phyloP scores from a whole-genome alignment of 2,797 vertebrate species.

The Dromococcyx pavoninus region DNA sequence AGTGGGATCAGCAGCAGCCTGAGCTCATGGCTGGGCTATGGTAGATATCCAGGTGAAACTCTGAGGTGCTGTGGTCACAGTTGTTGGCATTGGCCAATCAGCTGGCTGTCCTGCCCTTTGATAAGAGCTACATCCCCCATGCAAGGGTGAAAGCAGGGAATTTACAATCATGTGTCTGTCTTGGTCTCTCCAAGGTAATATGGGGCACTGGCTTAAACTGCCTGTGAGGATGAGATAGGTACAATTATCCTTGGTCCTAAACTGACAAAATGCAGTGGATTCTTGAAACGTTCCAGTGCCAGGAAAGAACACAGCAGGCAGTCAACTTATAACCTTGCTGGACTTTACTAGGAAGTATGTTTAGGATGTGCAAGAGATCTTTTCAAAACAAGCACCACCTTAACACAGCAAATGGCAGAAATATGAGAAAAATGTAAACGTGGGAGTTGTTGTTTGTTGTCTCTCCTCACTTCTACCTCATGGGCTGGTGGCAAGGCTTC shows the following conservation, averaged over 20 bases:
- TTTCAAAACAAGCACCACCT: neutral
- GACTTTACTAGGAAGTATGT: neutral
- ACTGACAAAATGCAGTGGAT: neutral
- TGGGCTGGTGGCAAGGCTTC: neutral
- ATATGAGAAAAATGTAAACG: neutral
- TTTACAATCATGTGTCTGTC: neutral
- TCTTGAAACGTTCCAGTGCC: neutral
- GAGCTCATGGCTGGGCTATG: neutral
- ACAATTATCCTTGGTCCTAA: neutral
- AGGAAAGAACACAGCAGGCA: neutral
- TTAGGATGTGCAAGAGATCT: neutral
- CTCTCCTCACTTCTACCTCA: neutral
- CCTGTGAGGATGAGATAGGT: neutral
- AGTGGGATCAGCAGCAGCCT: neutral
- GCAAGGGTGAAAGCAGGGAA: neutral
- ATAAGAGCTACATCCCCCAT: neutral
- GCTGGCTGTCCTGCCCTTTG: neutral
- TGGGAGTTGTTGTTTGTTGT: neutral
- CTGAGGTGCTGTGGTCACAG: neutral
- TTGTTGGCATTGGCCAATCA: fast-evolving
- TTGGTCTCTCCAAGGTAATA: neutral
- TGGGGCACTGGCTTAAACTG: neutral
- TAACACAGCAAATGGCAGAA: neutral
- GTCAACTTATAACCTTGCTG: neutral
- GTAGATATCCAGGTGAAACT: neutral